Conservation (phyloP, 2,113 vertebrate species). For the Apeltes quadracus region DNA sequence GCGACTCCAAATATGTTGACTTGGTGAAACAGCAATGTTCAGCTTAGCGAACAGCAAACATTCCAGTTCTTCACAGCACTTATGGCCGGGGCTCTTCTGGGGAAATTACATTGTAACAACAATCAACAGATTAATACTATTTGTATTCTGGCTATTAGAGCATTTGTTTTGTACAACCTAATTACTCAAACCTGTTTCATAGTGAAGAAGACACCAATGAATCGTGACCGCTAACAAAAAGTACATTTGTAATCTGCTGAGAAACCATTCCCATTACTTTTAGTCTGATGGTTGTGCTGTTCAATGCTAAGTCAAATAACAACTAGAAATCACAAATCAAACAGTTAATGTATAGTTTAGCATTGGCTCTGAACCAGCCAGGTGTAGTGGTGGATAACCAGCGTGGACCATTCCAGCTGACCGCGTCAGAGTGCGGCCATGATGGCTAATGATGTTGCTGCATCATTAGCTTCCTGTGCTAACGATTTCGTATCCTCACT, state of each 20-base stretch:
- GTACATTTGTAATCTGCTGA: no score
- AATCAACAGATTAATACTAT: background rate
- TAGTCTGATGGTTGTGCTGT: no score
- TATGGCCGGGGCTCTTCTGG: no score
- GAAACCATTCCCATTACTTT: no score
- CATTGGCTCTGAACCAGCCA: background rate
- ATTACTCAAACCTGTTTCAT: background rate
- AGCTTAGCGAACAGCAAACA: background rate
- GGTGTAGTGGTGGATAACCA: conserved; percentile 10
- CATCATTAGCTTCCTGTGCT: conserved; percentile 60
- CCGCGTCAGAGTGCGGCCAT: conserved; percentile 39
- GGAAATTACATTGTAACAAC: background rate
- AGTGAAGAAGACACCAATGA: background rate
- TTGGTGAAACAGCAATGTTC: background rate
- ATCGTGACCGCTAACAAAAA: no score
- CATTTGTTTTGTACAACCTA: background rate
- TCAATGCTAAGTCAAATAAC: no score
- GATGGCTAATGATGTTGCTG: conserved; percentile 54
- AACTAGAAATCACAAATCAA: background rate
- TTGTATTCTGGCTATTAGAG: background rate
- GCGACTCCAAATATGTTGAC: conserved; percentile 3
- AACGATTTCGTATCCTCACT: conserved; percentile 56
- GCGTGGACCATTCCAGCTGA: conserved; percentile 10
- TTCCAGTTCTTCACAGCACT: background rate
- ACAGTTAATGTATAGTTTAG: background rate